Conservation (phyloP, 2,888 invertebrate species). For the Cerceris ruficornis region DNA sequence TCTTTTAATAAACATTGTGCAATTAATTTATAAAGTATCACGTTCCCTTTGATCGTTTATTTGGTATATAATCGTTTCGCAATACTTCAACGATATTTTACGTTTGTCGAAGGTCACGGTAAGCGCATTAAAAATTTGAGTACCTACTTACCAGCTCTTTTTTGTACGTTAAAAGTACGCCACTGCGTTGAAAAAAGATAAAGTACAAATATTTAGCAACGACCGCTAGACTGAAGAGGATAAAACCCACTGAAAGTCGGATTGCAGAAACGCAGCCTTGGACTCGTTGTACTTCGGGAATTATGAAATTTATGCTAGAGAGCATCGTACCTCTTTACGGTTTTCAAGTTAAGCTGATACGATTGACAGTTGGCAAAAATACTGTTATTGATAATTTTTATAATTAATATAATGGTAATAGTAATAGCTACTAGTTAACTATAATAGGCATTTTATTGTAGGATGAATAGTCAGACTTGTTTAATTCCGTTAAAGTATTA, state of each 20-base stretch:
- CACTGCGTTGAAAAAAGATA: constrained; percentile 14
- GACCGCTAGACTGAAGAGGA: constrained; percentile 61
- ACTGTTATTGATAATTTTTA: no score
- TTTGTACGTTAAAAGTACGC: not conserved
- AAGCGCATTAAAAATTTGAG: not conserved
- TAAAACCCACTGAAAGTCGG: constrained; percentile 67
- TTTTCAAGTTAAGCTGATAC: not conserved
- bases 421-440: no score
- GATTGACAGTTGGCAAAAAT: no score
- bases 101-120: not conserved
- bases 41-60: not conserved
- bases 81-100: not conserved
- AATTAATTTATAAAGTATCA: not conserved
- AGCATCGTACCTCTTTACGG: constrained; percentile 9
- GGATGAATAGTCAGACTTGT: not conserved
- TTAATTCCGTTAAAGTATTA: not conserved
- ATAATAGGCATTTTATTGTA: not conserved
- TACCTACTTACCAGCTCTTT: not conserved
- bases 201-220: constrained; percentile 68
- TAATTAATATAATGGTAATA: no score
- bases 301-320: constrained; percentile 48
- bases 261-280: constrained; percentile 73
- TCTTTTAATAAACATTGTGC: no score
- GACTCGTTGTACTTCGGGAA: constrained; percentile 73
- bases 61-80: not conserved